These are phyloP conservation scores for Drosophila carrolli DNA, from an alignment of 1,140 invertebrate genomes.

Conservation along the genomic window DNA sequence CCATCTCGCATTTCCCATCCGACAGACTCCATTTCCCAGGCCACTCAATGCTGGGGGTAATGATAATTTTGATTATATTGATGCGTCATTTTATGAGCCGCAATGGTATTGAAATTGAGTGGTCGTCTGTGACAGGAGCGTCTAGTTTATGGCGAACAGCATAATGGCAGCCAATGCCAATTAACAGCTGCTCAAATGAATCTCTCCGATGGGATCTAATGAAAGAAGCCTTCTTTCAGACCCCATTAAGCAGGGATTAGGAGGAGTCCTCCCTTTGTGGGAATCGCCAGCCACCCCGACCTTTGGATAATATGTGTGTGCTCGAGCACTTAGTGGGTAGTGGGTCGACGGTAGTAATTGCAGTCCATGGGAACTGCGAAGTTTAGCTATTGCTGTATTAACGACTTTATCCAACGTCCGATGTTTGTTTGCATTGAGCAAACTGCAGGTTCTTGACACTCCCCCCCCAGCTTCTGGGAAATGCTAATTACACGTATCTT, in stretches of 20 bases:
- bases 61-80: constrained; percentile 83
- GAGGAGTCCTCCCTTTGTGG: constrained; percentile 3
- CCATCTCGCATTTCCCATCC: constrained; percentile 12
- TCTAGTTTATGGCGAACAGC: constrained; percentile 53
- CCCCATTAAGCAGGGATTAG: constrained; percentile 44
- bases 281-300: background rate
- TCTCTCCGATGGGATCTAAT: constrained; percentile 24
- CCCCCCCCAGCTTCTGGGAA: constrained; percentile 10
- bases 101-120: constrained; percentile 82
- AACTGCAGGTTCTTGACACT: constrained; percentile 41
- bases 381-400: constrained; percentile 46
- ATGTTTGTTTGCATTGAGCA: constrained; percentile 38
- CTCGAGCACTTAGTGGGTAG: constrained; percentile 15
- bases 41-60: constrained; percentile 46
- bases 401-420: constrained; percentile 46
- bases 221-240: constrained; percentile 28
- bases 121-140: constrained; percentile 75
- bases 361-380: constrained; percentile 38
- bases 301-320: constrained; percentile 16
- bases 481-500: constrained; percentile 62
- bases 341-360: constrained; percentile 30
- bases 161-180: constrained; percentile 58
- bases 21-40: constrained; percentile 6
- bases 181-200: constrained; percentile 69
- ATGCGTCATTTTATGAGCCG: constrained; percentile 81